Evolutionary conservation across 2,113 vertebrate genomes (phyloP).

Genomic region (Aegotheles bennettii): DNA sequence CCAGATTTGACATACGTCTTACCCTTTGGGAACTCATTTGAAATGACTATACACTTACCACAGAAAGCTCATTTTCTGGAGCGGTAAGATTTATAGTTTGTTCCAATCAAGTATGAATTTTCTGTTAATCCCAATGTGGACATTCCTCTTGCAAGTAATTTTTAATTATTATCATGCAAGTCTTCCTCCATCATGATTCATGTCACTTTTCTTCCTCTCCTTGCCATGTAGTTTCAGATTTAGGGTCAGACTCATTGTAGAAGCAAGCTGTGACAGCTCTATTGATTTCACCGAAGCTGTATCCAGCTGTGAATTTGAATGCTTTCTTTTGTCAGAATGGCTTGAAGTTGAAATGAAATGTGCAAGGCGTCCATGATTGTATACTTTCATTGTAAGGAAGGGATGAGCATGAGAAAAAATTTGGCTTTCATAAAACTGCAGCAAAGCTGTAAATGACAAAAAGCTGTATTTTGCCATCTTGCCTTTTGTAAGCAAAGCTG

Average conservation of each 20-base stretch:
- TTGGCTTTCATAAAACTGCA: not conserved
- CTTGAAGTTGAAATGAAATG: not conserved
- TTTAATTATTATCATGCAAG: not conserved
- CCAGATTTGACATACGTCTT: not conserved
- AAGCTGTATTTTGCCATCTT: not conserved
- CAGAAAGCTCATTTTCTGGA: not conserved
- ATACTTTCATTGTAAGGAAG: not conserved
- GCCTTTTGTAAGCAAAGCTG: not conserved
- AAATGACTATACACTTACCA: not conserved
- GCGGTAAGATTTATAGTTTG: not conserved
- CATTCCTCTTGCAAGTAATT: not conserved
- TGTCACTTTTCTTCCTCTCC: not conserved
- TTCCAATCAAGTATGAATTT: not conserved
- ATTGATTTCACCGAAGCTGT: not conserved
- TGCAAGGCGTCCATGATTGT: not conserved
- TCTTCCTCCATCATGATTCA: not conserved
- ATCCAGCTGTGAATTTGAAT: slow-evolving; percentile 27
- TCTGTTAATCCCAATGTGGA: not conserved
- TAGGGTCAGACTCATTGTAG: not conserved
- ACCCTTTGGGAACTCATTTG: not conserved
- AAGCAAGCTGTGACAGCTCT: not conserved
- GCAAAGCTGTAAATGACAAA: not conserved
- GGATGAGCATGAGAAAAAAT: not conserved
- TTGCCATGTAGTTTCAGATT: not conserved
- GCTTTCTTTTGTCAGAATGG: not conserved